Evolutionary conservation across 2,113 vertebrate species (phyloP).

Genomic region (Sclerurus mexicanus): DNA sequence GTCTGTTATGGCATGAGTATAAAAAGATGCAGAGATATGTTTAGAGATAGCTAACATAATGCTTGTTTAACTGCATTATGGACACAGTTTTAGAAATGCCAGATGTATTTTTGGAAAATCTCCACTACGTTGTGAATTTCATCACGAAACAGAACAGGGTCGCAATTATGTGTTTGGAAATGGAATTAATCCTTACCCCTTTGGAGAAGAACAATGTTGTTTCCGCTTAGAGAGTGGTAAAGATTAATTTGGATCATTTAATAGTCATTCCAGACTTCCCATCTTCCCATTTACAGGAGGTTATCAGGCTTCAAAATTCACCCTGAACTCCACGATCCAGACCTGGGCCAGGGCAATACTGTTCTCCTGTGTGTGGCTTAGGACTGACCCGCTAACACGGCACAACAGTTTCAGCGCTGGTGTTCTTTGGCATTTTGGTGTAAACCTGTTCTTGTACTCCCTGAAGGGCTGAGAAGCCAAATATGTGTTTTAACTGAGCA

Average conservation of each 20-base stretch:
- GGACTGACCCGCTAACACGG: neutral
- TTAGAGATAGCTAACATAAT: neutral
- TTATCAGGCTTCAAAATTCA: neutral
- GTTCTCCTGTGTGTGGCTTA: neutral
- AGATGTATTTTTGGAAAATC: neutral
- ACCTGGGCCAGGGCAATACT: neutral
- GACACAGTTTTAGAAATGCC: neutral
- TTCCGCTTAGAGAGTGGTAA: neutral
- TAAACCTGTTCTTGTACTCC: neutral
- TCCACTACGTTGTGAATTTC: neutral
- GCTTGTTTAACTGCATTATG: neutral
- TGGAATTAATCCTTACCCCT: neutral
- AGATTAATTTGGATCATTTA: neutral
- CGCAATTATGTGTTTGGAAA: neutral
- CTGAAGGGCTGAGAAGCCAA: neutral
- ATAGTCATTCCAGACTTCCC: neutral
- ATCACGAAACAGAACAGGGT: neutral
- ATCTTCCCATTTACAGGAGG: neutral
- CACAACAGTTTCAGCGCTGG: neutral
- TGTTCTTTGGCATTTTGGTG: neutral
- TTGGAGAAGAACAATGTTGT: neutral
- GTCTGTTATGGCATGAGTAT: neutral
- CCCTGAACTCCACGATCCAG: neutral
- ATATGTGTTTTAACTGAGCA: neutral
- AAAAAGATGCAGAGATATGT: neutral